Evolutionary conservation across 2,113 vertebrate genomes (phyloP).

Genomic region (Aplodontia rufa): DNA sequence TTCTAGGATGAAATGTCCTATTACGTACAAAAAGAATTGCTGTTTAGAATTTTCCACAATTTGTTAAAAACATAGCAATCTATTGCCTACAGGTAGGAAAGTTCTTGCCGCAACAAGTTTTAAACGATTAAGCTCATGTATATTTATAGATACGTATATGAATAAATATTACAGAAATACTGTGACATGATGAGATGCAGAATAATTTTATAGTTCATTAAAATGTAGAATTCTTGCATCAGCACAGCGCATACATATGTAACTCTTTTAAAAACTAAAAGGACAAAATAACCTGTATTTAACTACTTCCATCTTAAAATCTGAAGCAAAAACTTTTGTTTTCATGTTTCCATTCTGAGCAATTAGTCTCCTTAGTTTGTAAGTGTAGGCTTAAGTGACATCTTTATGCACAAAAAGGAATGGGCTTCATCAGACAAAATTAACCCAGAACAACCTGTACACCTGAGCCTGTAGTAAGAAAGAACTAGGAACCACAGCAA

Average conservation of each 20-base stretch:
- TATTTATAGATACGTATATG: conserved; percentile 78
- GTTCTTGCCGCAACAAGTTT: conserved; percentile 76
- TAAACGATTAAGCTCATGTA: conserved; percentile 82
- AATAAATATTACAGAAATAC: conserved; percentile 93
- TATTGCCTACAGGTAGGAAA: conserved; percentile 89
- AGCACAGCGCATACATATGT: conserved; percentile 90
- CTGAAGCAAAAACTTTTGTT: conserved; percentile 80
- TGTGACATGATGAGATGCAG: conserved; percentile 84
- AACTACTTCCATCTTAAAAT: conserved; percentile 80
- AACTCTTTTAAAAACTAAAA: conserved; percentile 85
- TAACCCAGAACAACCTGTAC: conserved; percentile 82
- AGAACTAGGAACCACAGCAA: conserved; percentile 78
- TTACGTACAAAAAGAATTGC: conserved; percentile 93
- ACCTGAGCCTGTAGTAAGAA: conserved; percentile 86
- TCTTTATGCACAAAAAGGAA: conserved; percentile 82
- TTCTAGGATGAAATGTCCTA: conserved; percentile 92
- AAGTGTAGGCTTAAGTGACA: conserved; percentile 79
- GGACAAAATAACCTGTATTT: conserved; percentile 88
- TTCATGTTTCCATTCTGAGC: conserved; percentile 79
- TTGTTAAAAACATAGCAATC: conserved; percentile 93
- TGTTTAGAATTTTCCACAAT: conserved; percentile 91
- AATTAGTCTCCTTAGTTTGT: conserved; percentile 76
- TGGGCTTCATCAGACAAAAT: conserved; percentile 76
- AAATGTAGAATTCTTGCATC: conserved; percentile 79
- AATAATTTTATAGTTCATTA: conserved; percentile 81